Conservation (phyloP, 2,888 invertebrate species). For the Macaria liturata region DNA sequence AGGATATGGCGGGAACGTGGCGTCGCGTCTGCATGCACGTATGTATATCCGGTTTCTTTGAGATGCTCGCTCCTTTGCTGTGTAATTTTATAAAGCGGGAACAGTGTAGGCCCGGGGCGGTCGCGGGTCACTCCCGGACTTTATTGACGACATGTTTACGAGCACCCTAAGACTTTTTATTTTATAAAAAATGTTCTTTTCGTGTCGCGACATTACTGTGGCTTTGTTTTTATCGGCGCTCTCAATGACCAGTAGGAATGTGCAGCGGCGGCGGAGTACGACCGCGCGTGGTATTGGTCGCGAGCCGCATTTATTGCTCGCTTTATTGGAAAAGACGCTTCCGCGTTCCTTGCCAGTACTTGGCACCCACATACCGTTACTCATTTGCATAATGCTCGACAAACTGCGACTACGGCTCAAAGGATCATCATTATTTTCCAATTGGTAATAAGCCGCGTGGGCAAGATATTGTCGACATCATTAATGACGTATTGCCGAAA, state of each 20-base stretch:
- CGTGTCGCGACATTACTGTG: constrained; percentile 8
- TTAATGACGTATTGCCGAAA: constrained; percentile 14
- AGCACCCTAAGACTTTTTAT: constrained; percentile 45
- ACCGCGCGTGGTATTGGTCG: constrained; percentile 42
- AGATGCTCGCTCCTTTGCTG: constrained; percentile 49
- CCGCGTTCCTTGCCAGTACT: constrained; percentile 61
- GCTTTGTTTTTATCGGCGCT: constrained; percentile 23
- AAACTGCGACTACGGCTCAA: constrained; percentile 37
- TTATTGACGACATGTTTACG: constrained; percentile 66
- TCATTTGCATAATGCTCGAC: constrained; percentile 54
- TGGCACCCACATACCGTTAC: constrained; percentile 53
- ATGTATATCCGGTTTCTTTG: constrained; percentile 46
- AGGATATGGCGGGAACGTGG: constrained; percentile 23
- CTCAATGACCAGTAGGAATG: constrained; percentile 56
- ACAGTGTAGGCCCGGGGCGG: constrained; percentile 55
- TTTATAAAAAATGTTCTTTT: constrained; percentile 45
- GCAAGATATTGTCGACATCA: constrained; percentile 23
- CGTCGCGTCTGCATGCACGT: constrained; percentile 32
- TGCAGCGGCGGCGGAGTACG: constrained; percentile 34
- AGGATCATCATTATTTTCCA: constrained; percentile 41
- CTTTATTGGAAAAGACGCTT: constrained; percentile 73
- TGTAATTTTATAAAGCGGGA: constrained; percentile 65
- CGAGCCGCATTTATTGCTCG: constrained; percentile 65
- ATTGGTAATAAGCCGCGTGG: constrained; percentile 24
- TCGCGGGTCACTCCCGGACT: constrained; percentile 54